Evolutionary conservation across 2,797 vertebrate species (phyloP), one percentile per base, ranked within the genome.

Genomic region (Sebastiscus tertius): DNA sequence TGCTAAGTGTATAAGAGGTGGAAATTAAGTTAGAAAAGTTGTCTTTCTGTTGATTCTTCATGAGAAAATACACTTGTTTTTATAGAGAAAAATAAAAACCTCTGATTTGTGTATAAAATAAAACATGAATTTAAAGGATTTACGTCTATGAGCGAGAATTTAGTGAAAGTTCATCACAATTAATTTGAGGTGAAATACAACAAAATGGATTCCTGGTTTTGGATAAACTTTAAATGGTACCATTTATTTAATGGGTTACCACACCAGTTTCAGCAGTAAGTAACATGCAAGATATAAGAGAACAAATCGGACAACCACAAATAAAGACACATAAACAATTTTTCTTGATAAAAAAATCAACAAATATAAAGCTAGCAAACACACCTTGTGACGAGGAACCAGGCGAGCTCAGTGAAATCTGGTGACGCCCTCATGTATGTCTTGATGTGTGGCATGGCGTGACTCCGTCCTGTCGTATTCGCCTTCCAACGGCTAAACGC

Each of bases 381-480:
- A 24, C 92, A 99, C 98, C 98, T 99, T 73, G 98, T 99, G 82
- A 99, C 95, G 2, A 99, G 94, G 91, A 99, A 98, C 98, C 99
- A 99, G 4, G 97, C 96, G 2, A 99, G 95, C 88, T 96, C 90
- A 76, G 94, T 93, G 92, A 96, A 99, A 93, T 99, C 97, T 66
- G 96, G 96, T 8, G 97, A 98, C 0, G 84, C 80, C 85, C 99
- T 97, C 97, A 98, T 97, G 76, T 98, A 99, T 0, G 97, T 99
- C 93, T 99, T 99, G 82, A 99, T 99, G 87, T 99, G 98, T 16
- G 99, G 98, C 91, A 99, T 98, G 14, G 98, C 98, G 0, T 91
- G 96, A 93, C 95, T 99, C 70, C 98, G 96, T 58, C 99, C 98
- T 0, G 97, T 97, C 0, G 95, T 82, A 82, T 97, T 95, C 1